These are phyloP conservation scores for Pollenia griseotomentosa DNA, from an alignment of 2,888 invertebrate genomes.

Conservation along the genomic window DNA sequence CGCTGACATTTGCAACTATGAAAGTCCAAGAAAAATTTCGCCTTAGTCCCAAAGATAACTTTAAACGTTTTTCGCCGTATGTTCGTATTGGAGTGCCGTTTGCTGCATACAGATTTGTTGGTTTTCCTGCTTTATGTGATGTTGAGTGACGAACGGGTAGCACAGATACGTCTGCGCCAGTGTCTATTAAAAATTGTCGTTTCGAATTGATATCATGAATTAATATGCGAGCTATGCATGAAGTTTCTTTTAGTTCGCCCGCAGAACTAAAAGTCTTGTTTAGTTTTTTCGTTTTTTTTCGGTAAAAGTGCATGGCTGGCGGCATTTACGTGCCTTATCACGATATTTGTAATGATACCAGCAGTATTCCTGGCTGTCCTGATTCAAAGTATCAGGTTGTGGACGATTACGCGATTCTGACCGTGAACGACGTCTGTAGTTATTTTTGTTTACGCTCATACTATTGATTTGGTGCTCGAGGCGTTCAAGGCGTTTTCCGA, in stretches of 20 bases:
- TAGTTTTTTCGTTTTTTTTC: background rate
- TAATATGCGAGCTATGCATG: background rate
- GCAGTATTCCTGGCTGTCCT: background rate
- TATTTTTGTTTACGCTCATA: too few relatives aligned
- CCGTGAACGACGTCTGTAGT: too few relatives aligned
- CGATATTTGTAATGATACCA: background rate
- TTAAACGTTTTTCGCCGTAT: slow-evolving; percentile 24
- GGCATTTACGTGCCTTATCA: background rate
- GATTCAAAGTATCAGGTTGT: background rate
- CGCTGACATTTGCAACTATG: slow-evolving; percentile 8
- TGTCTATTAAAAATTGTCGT: background rate
- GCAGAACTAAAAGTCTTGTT: background rate
- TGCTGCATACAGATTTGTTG: slow-evolving; percentile 3
- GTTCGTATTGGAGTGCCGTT: slow-evolving; percentile 9
- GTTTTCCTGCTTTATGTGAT: background rate
- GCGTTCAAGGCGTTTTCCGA: too few relatives aligned
- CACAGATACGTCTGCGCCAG: slow-evolving; percentile 1
- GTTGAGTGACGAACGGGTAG: background rate
- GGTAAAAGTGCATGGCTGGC: background rate
- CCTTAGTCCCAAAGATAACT: background rate
- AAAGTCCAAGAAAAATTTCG: slow-evolving; percentile 61
- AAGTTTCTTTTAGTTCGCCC: background rate
- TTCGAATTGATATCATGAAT: background rate
- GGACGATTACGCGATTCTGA: too few relatives aligned
- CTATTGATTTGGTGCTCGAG: too few relatives aligned